These are phyloP conservation scores for Bolinopsis microptera DNA, from an alignment of 37 sponge, comb jelly and placozoan genomes.

Conservation along the genomic window DNA sequence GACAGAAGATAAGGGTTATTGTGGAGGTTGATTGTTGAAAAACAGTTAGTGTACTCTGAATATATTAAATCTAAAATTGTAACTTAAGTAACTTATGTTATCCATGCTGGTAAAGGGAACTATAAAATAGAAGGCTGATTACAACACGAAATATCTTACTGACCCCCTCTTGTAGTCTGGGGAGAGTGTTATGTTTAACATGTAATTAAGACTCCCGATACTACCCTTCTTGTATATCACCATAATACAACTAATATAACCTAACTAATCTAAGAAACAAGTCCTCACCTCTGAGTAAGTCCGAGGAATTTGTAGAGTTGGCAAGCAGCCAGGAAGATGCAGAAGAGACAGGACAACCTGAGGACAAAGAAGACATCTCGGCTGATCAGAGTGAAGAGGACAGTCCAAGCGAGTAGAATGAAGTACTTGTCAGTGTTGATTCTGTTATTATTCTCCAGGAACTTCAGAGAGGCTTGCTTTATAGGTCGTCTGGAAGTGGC, in stretches of 20 bases:
- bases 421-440: constrained; percentile 32
- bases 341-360: background rate
- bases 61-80: too few species aligned
- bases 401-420: background rate
- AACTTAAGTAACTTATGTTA: too few species aligned
- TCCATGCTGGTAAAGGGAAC: too few species aligned
- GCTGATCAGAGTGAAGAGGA: background rate
- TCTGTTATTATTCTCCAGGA: constrained; percentile 7
- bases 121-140: too few species aligned
- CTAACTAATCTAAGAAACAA: too few species aligned
- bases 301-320: background rate
- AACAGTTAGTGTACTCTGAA: too few species aligned
- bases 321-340: background rate
- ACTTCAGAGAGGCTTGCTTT: constrained; percentile 15
- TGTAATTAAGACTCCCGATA: too few species aligned
- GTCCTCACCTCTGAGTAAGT: background rate
- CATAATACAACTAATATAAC: too few species aligned
- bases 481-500: background rate
- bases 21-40: too few species aligned
- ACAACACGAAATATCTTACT: background rate
- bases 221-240: too few species aligned
- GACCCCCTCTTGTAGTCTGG: background rate
- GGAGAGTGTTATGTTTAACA: too few species aligned
- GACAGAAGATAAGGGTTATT: too few species aligned
- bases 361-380: constrained; percentile 2